Conservation (phyloP, 2,797 vertebrate species). For the Acanthurus tractus region DNA sequence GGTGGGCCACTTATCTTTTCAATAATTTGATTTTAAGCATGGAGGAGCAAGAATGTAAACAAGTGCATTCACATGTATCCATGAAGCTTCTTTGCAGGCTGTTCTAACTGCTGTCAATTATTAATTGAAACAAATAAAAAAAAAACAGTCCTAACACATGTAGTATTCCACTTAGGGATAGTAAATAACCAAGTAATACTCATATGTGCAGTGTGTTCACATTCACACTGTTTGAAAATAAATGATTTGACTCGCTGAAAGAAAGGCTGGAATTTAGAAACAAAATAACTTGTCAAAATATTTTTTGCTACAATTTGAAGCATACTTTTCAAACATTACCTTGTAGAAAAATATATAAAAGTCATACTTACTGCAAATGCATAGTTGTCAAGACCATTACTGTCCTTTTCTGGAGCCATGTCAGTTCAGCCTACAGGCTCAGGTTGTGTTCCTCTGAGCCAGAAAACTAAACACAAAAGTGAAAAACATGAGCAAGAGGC, state of each 20-base stretch:
- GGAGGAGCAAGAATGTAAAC: slow-evolving; percentile 58
- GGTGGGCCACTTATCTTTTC: neutral
- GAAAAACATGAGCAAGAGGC: slow-evolving; percentile 22
- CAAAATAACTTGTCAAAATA: neutral
- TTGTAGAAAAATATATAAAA: neutral
- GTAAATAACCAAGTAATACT: too few species aligned
- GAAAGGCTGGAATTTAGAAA: neutral
- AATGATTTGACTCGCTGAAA: neutral
- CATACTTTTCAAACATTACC: neutral
- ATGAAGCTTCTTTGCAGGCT: slow-evolving; percentile 11
- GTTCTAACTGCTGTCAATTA: slow-evolving; percentile 17
- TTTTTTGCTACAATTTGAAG: neutral
- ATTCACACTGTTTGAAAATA: neutral
- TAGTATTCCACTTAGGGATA: neutral
- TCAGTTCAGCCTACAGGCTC: slow-evolving; percentile 42
- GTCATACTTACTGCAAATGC: slow-evolving; percentile 87
- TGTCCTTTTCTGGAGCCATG: slow-evolving; percentile 84
- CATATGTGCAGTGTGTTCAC: neutral
- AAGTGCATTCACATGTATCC: slow-evolving; percentile 22
- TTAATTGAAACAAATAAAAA: slow-evolving; percentile 5
- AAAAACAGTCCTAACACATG: neutral
- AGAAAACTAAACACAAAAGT: slow-evolving; percentile 37
- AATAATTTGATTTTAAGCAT: slow-evolving; percentile 25
- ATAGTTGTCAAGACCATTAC: slow-evolving; percentile 85
- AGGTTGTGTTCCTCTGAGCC: slow-evolving; percentile 30